Evolutionary conservation across 2,888 invertebrate species (phyloP), one percentile per base, ranked within the genome.

Genomic region (Lordiphosa fenestrarum): DNA sequence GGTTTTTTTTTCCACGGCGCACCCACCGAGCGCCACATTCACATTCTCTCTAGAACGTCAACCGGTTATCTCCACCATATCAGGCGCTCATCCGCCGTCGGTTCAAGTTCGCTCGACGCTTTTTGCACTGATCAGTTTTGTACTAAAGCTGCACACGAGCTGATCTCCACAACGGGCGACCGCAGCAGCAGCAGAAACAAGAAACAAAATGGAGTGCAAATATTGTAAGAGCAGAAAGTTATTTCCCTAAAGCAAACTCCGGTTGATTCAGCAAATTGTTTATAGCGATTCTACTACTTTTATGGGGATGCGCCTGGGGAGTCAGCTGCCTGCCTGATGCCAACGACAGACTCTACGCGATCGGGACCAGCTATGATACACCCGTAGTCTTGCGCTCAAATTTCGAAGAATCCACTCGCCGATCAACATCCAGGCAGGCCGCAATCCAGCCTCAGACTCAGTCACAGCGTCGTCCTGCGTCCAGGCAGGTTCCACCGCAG

Each of bases 61-160:
- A 66, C 66, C 66, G 54, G 63, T 61, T 63, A 39, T 41, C 53
- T 46, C 37, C 13, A 10, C 19, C 21, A 25, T 30, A 15, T 49
- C 35, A 23, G 21, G 46, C 51, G 49, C 65, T 44, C 58, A 41
- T 48, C 40, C 53, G 35, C 23, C 39, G 37, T 30, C 30, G 19
- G 41, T 36, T 23, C 41, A 41, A 51, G 51, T 35, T 51, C 10
- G 51, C 38, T 41, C 54, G 54, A 13, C 25, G 54, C 47, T 60
- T 61, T 68, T 75, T 59, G 71, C 70, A 53, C 44, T 44, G 63
- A 48, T 78, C 77, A 78, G 77, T 78, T 73, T 73, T 59, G 46
- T 51, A 62, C 59, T 69, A 67, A 66, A 78, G 65, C 78, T 78
- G 42, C 57, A 57, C 40, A 53, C 51, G 78, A 73, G 63, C 82